Base-by-base conservation (phyloP, 92 coral and sea anemone species). In the Scolanthus callimorphus region DNA sequence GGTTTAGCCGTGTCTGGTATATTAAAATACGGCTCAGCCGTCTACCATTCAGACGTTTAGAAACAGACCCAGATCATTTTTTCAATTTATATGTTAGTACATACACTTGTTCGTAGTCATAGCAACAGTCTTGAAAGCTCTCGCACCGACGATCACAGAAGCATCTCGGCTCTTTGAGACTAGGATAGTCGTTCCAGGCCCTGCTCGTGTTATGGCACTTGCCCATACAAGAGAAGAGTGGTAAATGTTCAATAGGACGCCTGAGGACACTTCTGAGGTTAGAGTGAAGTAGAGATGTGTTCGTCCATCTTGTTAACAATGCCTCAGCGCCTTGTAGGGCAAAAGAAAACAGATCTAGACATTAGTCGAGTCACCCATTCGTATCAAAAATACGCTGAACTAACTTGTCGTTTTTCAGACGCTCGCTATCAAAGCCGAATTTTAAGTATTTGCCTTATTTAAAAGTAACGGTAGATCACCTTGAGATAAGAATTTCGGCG, bases 81-180 rank as follows among this genome's bases (percentile, higher is more conserved):
- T n/a, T n/a, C n/a, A n/a, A n/a, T n/a, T n/a, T n/a, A 1, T 11
- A 1, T 31, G 2, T 10, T 4, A 21, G n/a, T n/a, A 51, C 82
- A 49, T 29, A 77, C 83, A 61, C 20, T 39, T 39, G 19, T 46
- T 72, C 30, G 58, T 45, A 72, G 44, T 71, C 74, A 34, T 17
- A 72, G 43, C 80, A 72, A 25, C 80, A 59, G 64, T 79, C 79
- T 11, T 50, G 29, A 17, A 64, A 57, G 2, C 28, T 26, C 3
- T 30, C 58, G 26, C 77, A 81, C 2, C 39, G 31, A 25, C 39
- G 21, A 31, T 81, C 76, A 39, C 79, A 79, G 51, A 47, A 74
- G 15, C 72, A 67, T 38, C n/a, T 53, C 0, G 72, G 65, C 51
- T 34, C 54, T 10, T 43, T 31, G 0, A 21, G n/a, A n/a, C n/a